These are phyloP conservation scores for Artibeus jamaicensis DNA, from an alignment of 2,797 vertebrate genomes.

Conservation along the genomic window DNA sequence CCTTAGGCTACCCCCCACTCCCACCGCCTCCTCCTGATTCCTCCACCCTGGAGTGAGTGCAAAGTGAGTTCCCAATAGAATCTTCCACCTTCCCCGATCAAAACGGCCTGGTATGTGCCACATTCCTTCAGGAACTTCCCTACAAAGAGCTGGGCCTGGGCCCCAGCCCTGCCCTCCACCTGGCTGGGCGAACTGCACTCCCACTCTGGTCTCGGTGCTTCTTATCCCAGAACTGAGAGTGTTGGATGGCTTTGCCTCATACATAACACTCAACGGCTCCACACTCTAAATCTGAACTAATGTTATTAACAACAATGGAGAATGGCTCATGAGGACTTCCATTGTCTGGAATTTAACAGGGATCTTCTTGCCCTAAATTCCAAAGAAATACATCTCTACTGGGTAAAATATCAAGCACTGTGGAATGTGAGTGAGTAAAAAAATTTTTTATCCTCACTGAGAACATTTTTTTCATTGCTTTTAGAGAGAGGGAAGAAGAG, in stretches of 20 bases:
- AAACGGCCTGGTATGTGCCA: not conserved
- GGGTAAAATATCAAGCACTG: not conserved
- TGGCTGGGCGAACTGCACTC: not conserved
- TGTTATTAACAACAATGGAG: not conserved
- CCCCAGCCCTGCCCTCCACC: not conserved
- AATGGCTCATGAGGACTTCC: not conserved
- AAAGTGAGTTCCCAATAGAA: not conserved
- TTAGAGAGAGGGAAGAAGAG: not conserved
- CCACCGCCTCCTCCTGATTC: not conserved
- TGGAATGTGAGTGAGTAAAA: not conserved
- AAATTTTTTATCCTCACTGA: not conserved
- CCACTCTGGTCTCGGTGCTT: not conserved
- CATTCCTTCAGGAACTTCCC: fast-evolving
- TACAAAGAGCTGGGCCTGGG: not conserved
- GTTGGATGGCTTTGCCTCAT: not conserved
- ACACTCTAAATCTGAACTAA: not conserved
- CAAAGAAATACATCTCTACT: not conserved
- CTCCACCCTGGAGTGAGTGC: not conserved
- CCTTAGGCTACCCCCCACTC: not conserved
- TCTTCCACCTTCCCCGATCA: not conserved
- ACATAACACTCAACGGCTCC: not conserved
- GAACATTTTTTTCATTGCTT: not conserved
- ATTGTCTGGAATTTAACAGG: not conserved
- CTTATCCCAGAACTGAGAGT: not conserved
- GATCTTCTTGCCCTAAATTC: not conserved